These are phyloP conservation scores for Hydropsyche tenuis DNA, from an alignment of 1,140 invertebrate species.

Conservation along the genomic window DNA sequence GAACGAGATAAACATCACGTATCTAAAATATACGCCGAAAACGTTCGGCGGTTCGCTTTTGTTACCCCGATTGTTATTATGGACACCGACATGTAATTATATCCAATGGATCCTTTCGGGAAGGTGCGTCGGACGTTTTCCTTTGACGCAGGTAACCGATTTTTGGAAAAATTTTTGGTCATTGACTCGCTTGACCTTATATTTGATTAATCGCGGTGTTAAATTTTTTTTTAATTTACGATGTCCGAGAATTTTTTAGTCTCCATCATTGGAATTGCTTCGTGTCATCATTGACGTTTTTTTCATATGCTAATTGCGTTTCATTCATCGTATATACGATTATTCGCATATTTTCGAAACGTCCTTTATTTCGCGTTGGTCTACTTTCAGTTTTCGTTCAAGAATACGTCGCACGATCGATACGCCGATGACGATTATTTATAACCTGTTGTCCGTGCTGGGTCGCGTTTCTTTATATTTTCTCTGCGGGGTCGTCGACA, in stretches of 20 bases:
- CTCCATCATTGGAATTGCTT: constrained; percentile 8
- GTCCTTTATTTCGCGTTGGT: constrained; percentile 3
- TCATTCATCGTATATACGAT: too few relatives aligned
- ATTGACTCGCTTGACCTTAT: constrained; percentile 22
- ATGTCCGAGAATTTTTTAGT: neutral
- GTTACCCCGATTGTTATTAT: constrained; percentile 19
- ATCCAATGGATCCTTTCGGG: constrained; percentile 29
- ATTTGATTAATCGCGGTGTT: neutral
- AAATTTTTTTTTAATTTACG: constrained; percentile 17
- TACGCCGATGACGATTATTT: constrained; percentile 12
- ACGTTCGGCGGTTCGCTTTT: constrained; percentile 27
- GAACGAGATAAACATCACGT: constrained; percentile 20
- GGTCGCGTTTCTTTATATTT: neutral
- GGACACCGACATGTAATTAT: too few relatives aligned
- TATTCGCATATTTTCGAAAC: too few relatives aligned
- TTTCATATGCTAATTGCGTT: too few relatives aligned
- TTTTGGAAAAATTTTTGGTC: constrained; percentile 21
- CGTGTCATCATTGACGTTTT: too few relatives aligned
- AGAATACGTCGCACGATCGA: neutral
- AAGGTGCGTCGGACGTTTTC: constrained; percentile 5
- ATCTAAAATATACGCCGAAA: neutral
- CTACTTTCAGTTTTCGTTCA: neutral
- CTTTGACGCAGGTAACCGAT: neutral
- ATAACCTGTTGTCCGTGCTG: neutral
- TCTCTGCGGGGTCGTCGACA: constrained; percentile 5